These are phyloP conservation scores for Tachina lurida DNA, from an alignment of 2,888 invertebrate species.

Conservation along the genomic window DNA sequence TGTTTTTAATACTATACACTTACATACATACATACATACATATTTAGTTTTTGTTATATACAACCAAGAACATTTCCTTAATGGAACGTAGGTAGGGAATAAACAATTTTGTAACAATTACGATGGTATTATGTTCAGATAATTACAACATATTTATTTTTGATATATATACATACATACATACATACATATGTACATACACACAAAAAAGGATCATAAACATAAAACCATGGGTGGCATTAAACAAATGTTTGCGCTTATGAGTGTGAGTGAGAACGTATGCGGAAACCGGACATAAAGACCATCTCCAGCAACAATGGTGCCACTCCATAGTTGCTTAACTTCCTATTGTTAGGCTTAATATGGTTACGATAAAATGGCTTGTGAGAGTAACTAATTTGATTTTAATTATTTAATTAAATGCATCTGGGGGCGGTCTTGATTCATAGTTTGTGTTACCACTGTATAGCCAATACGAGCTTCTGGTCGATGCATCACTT, in stretches of 20 bases:
- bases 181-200: conserved; percentile 2
- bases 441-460: conserved; percentile 80
- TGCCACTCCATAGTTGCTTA: conserved; percentile 12
- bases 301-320: conserved; percentile 6
- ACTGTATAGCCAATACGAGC: conserved; percentile 84
- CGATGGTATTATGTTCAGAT: conserved; percentile 55
- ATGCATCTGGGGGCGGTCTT: conserved; percentile 79
- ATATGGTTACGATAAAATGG: conserved; percentile 39
- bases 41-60: conserved; percentile 25
- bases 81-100: conserved; percentile 2
- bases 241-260: conserved; percentile 14
- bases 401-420: conserved; percentile 77
- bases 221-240: conserved; percentile 54
- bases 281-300: conserved; percentile 32
- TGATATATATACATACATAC: conserved; percentile 13
- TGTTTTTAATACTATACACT: neutral
- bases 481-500: conserved; percentile 47
- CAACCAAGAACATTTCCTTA: conserved; percentile 32
- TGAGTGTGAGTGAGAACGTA: conserved; percentile 1
- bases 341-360: conserved; percentile 34
- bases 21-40: neutral
- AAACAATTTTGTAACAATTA: conserved; percentile 29
- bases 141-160: conserved; percentile 54
- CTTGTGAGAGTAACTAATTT: conserved; percentile 44
- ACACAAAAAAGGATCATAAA: conserved; percentile 35